phyloP scores from a whole-genome alignment of 2,113 vertebrate species.

The Burhinus oedicnemus region DNA sequence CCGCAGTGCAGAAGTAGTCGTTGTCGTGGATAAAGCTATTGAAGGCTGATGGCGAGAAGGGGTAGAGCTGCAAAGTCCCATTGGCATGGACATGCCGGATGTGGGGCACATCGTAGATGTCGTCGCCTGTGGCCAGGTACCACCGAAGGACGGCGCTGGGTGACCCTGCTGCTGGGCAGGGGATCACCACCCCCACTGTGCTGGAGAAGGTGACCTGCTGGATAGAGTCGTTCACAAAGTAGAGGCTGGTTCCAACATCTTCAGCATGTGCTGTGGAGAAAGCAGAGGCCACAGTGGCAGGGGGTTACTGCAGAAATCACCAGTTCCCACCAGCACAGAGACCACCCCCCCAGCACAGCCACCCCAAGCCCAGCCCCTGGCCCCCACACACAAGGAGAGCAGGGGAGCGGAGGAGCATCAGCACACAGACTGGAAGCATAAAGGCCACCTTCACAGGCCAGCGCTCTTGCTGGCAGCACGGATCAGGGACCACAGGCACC shows the following conservation, averaged over 20 bases:
- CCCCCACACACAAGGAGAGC: fast-evolving
- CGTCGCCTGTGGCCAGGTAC: slow-evolving; percentile 98
- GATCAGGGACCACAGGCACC: neutral
- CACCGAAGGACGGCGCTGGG: slow-evolving; percentile 95
- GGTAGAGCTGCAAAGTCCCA: slow-evolving; percentile 96
- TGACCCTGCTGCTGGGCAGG: slow-evolving; percentile 96
- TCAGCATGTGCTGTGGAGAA: slow-evolving; percentile 85
- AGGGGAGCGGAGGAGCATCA: neutral
- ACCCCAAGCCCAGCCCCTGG: neutral
- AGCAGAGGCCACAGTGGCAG: neutral
- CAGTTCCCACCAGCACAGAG: fast-evolving
- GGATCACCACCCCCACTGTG: slow-evolving; percentile 91
- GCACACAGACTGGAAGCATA: neutral
- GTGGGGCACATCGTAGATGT: slow-evolving; percentile 99
- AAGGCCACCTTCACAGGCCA: slow-evolving; percentile 44
- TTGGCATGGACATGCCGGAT: slow-evolving; percentile 98
- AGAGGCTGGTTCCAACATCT: slow-evolving; percentile 92
- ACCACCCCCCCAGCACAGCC: neutral
- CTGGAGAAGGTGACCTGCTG: slow-evolving; percentile 95
- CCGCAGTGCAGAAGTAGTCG: slow-evolving; percentile 98
- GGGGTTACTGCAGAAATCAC: neutral
- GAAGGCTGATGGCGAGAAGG: slow-evolving; percentile 98
- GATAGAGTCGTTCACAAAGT: slow-evolving; percentile 99
- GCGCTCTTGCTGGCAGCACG: neutral
- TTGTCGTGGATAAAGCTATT: slow-evolving; percentile 99